Conservation (phyloP, 2,888 invertebrate genomes). For the Cantharis rufa region DNA sequence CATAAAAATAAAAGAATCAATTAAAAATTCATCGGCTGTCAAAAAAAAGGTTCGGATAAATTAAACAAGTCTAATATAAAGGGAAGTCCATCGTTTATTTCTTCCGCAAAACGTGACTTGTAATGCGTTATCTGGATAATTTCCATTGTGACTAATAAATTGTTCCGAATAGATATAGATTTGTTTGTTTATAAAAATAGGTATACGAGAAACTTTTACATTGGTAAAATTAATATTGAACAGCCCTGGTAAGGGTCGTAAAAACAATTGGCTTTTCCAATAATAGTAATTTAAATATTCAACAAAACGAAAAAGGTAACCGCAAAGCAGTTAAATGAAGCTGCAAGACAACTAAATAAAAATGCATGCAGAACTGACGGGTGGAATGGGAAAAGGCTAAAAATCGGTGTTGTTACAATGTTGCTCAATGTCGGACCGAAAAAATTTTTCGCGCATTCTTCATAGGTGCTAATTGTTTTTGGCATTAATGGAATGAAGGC, state of each 20-base stretch:
- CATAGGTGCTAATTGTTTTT: neutral
- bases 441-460: neutral
- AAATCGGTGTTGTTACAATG: neutral
- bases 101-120: slow-evolving; percentile 5
- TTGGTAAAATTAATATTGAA: no score
- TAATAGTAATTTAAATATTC: neutral
- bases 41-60: neutral
- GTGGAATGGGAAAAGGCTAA: neutral
- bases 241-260: no score
- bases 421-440: neutral
- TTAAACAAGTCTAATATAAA: neutral
- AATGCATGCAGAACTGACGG: neutral
- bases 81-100: slow-evolving; percentile 9
- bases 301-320: neutral
- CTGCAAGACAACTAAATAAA: no score
- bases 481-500: neutral
- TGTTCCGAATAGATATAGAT: neutral
- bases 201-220: no score
- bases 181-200: neutral
- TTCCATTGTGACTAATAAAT: slow-evolving; percentile 5
- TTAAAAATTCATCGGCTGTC: neutral
- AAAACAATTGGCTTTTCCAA: no score
- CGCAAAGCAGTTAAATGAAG: no score
- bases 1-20: neutral
- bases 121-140: neutral